Percentiles rank a stretch among this genome's conserved stretches.
phyloP scores from a whole-genome alignment of 1,140 invertebrate species.

The Gerris buenoi region DNA sequence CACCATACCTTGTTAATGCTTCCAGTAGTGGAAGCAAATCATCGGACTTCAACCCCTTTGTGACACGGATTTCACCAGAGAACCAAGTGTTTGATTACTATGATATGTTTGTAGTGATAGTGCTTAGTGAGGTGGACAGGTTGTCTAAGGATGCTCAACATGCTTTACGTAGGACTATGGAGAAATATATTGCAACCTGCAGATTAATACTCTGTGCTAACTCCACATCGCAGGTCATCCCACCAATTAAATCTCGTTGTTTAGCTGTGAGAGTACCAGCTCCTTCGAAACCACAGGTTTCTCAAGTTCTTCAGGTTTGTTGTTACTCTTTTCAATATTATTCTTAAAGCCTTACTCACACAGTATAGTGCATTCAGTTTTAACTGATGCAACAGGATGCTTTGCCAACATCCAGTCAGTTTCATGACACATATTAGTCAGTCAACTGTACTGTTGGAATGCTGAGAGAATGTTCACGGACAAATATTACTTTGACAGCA shows the following conservation, averaged over 20 bases:
- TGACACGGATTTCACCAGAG: no score
- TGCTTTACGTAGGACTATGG: slow-evolving; percentile 93
- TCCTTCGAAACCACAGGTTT: slow-evolving; percentile 39
- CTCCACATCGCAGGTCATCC: slow-evolving; percentile 85
- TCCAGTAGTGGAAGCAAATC: no score
- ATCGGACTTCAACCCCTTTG: no score
- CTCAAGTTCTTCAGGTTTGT: slow-evolving; percentile 36
- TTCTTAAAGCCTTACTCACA: no score
- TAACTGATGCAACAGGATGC: no score
- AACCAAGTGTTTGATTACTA: no score
- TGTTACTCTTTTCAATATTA: background rate
- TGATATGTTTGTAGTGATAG: slow-evolving; percentile 77
- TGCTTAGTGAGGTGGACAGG: slow-evolving; percentile 88
- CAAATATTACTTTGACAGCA: no score
- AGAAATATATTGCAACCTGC: slow-evolving; percentile 93
- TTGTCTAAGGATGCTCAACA: slow-evolving; percentile 97
- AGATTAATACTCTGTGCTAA: slow-evolving; percentile 88
- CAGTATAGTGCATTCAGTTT: slow-evolving; percentile 4
- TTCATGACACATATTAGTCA: no score
- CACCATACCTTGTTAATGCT: no score
- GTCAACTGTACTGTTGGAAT: no score
- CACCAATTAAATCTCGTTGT: slow-evolving; percentile 88
- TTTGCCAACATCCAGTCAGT: no score
- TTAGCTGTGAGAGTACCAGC: slow-evolving; percentile 79
- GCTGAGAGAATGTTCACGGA: no score